phyloP scores from a whole-genome alignment of 2,797 vertebrate genomes.

The Rhynchotus rufescens region DNA sequence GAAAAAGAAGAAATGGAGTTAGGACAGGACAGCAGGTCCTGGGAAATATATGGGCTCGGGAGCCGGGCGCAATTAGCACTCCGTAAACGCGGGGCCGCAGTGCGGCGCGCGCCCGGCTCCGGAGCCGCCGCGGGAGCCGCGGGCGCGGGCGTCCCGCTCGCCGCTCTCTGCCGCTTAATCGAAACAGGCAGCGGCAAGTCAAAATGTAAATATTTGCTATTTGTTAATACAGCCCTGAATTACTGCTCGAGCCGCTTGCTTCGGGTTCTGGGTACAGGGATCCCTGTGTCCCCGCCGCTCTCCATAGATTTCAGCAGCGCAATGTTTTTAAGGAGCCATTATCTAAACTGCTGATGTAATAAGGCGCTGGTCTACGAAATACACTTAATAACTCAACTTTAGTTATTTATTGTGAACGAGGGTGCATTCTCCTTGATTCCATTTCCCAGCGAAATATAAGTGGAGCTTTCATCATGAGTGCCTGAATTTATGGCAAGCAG shows the following conservation, averaged over 20 bases:
- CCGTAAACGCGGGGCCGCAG: conserved; percentile 79
- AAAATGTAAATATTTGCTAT: conserved; percentile 84
- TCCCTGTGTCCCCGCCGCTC: background rate
- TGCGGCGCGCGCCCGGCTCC: conserved; percentile 78
- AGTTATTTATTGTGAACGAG: conserved; percentile 85
- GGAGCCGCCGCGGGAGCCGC: too few species aligned
- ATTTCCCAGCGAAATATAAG: conserved; percentile 86
- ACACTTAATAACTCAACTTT: conserved; percentile 88
- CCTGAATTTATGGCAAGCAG: conserved; percentile 85
- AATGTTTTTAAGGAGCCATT: conserved; percentile 79
- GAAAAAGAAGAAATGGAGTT: background rate
- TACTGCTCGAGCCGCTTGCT: conserved; percentile 55
- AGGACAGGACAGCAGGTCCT: conserved; percentile 68
- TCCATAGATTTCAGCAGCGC: background rate
- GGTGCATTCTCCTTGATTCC: conserved; percentile 84
- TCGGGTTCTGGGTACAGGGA: conserved; percentile 2
- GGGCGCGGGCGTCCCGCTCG: background rate
- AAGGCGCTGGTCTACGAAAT: conserved; percentile 81
- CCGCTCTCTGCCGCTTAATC: conserved; percentile 75
- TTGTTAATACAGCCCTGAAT: conserved; percentile 77
- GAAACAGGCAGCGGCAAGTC: conserved; percentile 76
- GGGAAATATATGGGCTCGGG: conserved; percentile 69
- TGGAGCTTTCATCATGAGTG: conserved; percentile 86
- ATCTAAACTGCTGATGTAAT: conserved; percentile 85
- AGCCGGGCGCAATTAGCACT: conserved; percentile 76